A percentile compares a stretch with the other conserved stretches of the same genome.
These are phyloP conservation scores for Hartigia nigra DNA, from an alignment of 2,888 invertebrate genomes.

Conservation along the genomic window DNA sequence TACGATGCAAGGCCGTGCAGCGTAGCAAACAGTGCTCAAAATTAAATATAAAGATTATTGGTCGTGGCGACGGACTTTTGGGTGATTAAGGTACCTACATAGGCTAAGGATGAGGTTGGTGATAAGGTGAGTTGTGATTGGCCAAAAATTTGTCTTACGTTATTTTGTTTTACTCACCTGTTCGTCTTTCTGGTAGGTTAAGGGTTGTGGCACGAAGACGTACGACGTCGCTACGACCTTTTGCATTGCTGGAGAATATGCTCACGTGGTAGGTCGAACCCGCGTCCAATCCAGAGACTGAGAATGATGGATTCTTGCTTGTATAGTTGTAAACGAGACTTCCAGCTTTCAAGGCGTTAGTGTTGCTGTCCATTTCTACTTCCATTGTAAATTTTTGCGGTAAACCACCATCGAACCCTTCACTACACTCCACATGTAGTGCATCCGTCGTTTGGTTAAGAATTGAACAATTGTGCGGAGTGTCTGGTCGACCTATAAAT, in stretches of 20 bases:
- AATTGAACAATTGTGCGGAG: constrained; percentile 78
- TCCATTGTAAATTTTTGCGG: constrained; percentile 80
- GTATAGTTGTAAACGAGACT: constrained; percentile 71
- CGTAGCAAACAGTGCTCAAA: constrained; percentile 55
- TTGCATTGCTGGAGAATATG: constrained; percentile 77
- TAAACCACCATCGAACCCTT: constrained; percentile 82
- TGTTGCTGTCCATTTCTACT: constrained; percentile 65
- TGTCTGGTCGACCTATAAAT: constrained; percentile 76
- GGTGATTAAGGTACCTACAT: constrained; percentile 20
- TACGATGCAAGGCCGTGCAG: constrained; percentile 62
- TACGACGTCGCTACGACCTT: constrained; percentile 76
- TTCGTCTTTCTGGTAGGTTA: constrained; percentile 79
- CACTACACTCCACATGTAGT: constrained; percentile 78
- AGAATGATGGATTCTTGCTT: constrained; percentile 72
- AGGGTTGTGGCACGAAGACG: constrained; percentile 77
- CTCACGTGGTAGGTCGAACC: constrained; percentile 77
- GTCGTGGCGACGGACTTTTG: constrained; percentile 27
- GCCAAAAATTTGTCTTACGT: constrained; percentile 7
- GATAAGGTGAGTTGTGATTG: not conserved
- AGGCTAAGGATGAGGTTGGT: not conserved
- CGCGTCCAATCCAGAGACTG: constrained; percentile 75
- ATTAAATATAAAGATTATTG: constrained; percentile 23
- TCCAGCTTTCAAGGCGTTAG: constrained; percentile 68
- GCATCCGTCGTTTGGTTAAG: constrained; percentile 80
- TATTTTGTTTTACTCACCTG: constrained; percentile 69